Evolutionary conservation across 2,797 vertebrate species (phyloP), one percentile per base, ranked within the genome.

Genomic region (Lagocephalus sceleratus): DNA sequence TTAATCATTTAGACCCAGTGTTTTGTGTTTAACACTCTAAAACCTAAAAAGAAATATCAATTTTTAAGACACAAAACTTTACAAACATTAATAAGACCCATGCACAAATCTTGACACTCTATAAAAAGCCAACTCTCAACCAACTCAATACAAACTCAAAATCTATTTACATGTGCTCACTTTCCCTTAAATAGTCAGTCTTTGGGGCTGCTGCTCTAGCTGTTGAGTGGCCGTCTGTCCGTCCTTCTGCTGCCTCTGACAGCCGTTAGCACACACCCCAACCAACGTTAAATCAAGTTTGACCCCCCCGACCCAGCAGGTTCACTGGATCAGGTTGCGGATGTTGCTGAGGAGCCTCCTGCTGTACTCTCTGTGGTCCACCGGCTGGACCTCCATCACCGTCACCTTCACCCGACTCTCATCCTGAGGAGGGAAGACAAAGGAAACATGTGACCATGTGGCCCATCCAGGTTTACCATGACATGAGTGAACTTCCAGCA

Each of bases 341-440:
- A 97, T 95, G 87, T 75, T 91, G 19, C 51, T 21, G 41, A 96
- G 89, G 74, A 96, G 49, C 56, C 92, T 89, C 71, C 84, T 87
- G 89, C 91, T 83, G 70, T 95, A 92, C 4, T 94, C 93, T 76
- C 83, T 89, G 89, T 94, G 89, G 89, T 94, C 89, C 43, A 95
- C 74, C 0, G 92, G 93, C 47, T 90, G 93, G 75, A 94, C 84
- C 0, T 96, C 93, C 82, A 92, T 0, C 0, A 93, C 92, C 0
- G 93, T 93, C 50, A 92, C 93, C 82, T 94, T 96, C 81, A 95
- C 86, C 47, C 93, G 92, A 68, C 89, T 88, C 61, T 96, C 94
- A 6, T 96, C 95, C 95, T 97, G 66, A 29, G 38, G 57, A 69
- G 40, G n/a, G 26, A 59, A 51, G 39, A 45, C 57, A 45, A 57